These are phyloP conservation scores for Lydus trimaculatus DNA, from an alignment of 2,888 invertebrate genomes.

Conservation along the genomic window DNA sequence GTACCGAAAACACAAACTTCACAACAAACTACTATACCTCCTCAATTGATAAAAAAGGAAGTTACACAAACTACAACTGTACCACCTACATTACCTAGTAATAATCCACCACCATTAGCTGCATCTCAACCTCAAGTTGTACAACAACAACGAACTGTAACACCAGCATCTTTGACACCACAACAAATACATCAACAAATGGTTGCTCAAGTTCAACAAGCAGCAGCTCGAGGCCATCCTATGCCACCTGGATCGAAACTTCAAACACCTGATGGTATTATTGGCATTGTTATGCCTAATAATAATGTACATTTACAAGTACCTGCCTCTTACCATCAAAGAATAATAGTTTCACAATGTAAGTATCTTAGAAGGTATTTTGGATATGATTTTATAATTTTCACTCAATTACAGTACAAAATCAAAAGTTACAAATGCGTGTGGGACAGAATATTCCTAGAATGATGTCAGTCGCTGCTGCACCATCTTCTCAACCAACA, in stretches of 20 bases:
- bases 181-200: conserved; percentile 65
- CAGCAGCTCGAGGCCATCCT: conserved; percentile 67
- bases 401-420: conserved; percentile 51
- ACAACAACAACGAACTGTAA: conserved; percentile 27
- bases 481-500: conserved; percentile 27
- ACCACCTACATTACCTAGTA: conserved; percentile 19
- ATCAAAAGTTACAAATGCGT: conserved; percentile 58
- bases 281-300: conserved; percentile 72
- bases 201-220: conserved; percentile 70
- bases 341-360: conserved; percentile 52
- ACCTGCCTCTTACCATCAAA: conserved; percentile 61
- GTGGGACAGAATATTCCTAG: conserved; percentile 48
- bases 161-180: conserved; percentile 47
- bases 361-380: conserved; percentile 41
- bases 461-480: conserved; percentile 42
- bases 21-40: conserved; percentile 31
- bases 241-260: conserved; percentile 65
- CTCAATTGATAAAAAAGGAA: conserved; percentile 38
- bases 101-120: conserved; percentile 38
- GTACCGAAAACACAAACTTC: conserved; percentile 26
- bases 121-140: conserved; percentile 50
- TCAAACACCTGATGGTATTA: conserved; percentile 68
- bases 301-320: conserved; percentile 67
- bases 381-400: neutral
- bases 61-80: conserved; percentile 30